Conservation (phyloP, 2,113 vertebrate genomes). For the Craseonycteris thonglongyai region DNA sequence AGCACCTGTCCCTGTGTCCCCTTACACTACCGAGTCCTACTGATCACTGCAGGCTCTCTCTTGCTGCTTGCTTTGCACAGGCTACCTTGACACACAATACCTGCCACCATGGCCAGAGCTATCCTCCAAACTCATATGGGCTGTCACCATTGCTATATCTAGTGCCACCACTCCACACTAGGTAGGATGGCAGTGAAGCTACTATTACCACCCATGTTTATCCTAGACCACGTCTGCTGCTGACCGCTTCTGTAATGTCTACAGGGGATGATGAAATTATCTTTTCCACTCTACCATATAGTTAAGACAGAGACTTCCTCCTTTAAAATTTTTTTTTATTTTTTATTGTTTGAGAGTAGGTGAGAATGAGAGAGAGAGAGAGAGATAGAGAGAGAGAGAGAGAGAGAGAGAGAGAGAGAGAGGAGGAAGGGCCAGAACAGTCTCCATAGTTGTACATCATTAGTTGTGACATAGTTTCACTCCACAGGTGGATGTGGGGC, state of each 20-base stretch:
- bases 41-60: not conserved
- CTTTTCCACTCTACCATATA: not conserved
- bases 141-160: not conserved
- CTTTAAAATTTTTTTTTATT: no score
- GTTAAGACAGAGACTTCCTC: not conserved
- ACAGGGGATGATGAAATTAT: fast-evolving
- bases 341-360: no score
- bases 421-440: no score
- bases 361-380: no score
- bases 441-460: no score
- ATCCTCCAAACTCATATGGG: not conserved
- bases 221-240: not conserved
- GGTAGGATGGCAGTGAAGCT: not conserved
- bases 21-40: not conserved
- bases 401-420: no score
- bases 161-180: not conserved
- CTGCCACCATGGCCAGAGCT: not conserved
- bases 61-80: fast-evolving
- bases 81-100: not conserved
- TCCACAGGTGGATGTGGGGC: no score
- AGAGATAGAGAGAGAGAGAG: no score
- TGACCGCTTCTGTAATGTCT: not conserved
- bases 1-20: not conserved
- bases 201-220: not conserved
- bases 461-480: no score